phyloP scores from a whole-genome alignment of 2,113 vertebrate genomes.

The Desmodus rotundus region DNA sequence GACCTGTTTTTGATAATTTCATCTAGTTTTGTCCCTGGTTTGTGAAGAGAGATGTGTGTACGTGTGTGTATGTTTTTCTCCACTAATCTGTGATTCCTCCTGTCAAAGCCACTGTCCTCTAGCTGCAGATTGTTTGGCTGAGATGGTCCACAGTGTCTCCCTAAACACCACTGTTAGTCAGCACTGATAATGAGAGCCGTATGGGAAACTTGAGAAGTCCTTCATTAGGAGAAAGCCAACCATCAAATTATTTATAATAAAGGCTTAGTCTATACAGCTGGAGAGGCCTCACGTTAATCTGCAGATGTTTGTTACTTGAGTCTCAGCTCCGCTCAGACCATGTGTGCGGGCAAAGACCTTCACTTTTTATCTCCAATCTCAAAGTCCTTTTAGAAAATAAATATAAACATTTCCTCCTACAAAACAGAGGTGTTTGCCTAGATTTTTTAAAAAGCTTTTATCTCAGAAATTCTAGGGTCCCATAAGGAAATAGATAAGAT shows the following conservation, averaged over 20 bases:
- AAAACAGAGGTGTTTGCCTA: background rate
- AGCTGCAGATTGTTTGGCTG: background rate
- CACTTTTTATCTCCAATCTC: background rate
- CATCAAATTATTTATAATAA: slow-evolving; percentile 2
- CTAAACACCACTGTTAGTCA: background rate
- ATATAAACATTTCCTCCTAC: background rate
- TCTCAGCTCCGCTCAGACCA: background rate
- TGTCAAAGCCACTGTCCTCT: background rate
- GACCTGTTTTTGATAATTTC: background rate
- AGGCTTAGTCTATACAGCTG: background rate
- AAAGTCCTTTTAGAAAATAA: background rate
- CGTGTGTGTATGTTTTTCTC: background rate
- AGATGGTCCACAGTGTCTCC: background rate
- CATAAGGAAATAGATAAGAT: background rate
- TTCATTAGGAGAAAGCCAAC: background rate
- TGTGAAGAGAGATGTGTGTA: background rate
- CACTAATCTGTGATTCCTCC: background rate
- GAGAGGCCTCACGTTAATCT: background rate
- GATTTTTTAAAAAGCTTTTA: background rate
- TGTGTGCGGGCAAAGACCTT: background rate
- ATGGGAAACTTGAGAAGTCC: background rate
- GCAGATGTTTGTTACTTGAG: background rate
- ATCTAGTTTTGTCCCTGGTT: background rate
- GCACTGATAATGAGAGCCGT: background rate
- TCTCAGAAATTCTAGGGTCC: background rate